Base-by-base conservation (phyloP, 2,113 vertebrate species). In the Lynx canadensis region DNA sequence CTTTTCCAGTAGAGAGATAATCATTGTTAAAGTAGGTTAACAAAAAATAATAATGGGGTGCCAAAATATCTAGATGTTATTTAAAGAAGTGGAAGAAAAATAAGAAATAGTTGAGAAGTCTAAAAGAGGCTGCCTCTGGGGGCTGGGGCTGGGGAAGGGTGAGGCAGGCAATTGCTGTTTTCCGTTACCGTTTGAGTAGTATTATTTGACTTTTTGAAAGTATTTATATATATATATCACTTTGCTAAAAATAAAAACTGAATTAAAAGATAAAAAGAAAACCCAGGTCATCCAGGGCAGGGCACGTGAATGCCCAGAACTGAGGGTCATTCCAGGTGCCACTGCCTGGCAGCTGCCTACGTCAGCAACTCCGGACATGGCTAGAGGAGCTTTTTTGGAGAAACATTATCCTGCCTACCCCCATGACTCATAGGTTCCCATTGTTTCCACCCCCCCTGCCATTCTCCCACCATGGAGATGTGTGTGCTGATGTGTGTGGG, bases 381-480 rank as follows among this genome's bases (percentile, higher is more conserved):
- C 88, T 63, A 29, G 38, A 69, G 84, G 95, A 97, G 57, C 55
- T 81, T 93, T 91, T 96, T 60, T 79, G 87, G 94, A 93, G 96
- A 94, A 95, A 78, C 31, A 0, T 83, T 93, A 95, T 95, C 92
- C 97, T 89, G 90, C 79, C 89, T 88, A 18, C 74, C 92, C 15
- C 68, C 65, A 1, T 98, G 98, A 98, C 94, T 98, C 97, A 98
- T 23, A 80, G 87, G 65, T 41, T 89, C 86, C 94, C 90, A 98
- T 98, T 97, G 98, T 98, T 96, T 81, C 57, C 33, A 55, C 18
- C 65, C 95, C 95, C 80, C 94, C 80, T 82, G 69, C 65, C 86
- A 19, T 88, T 93, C 65, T 81, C 80, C 79, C 45, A 48, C 79
- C 38, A 25, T 5, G n/a, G 91, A 87, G 88, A 74, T 60, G 55